Conservation (phyloP, 2,888 invertebrate species). For the Agonopterix heracliana region DNA sequence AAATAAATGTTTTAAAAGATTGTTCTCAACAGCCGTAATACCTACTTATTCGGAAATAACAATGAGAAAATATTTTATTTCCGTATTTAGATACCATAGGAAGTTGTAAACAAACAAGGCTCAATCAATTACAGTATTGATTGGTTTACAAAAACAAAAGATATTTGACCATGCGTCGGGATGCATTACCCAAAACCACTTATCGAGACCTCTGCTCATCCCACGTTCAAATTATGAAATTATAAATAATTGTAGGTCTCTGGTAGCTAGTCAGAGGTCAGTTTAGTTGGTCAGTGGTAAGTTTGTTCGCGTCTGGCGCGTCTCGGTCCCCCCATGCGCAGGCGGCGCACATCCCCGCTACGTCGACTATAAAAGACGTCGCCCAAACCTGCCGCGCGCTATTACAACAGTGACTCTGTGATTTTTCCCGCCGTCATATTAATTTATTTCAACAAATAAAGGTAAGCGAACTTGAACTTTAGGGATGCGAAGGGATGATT, state of each 20-base stretch:
- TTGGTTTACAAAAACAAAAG: slow-evolving; percentile 9
- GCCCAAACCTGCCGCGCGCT: slow-evolving; percentile 69
- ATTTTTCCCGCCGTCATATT: slow-evolving; percentile 67
- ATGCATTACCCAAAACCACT: slow-evolving; percentile 5
- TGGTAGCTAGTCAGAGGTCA: slow-evolving; percentile 24
- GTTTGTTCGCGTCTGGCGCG: slow-evolving; percentile 20
- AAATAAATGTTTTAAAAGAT: no score
- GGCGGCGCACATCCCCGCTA: slow-evolving; percentile 64
- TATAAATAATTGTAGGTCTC: not conserved
- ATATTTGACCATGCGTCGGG: slow-evolving; percentile 3
- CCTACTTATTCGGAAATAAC: not conserved
- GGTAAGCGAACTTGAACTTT: slow-evolving; percentile 58
- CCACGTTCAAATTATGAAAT: not conserved
- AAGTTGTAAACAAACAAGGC: slow-evolving; percentile 24
- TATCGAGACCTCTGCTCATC: slow-evolving; percentile 3
- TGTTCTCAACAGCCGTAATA: no score
- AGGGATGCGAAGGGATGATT: slow-evolving; percentile 20
- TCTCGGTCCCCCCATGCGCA: slow-evolving; percentile 38
- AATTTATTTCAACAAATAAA: slow-evolving; percentile 52
- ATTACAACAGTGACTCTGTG: slow-evolving; percentile 74
- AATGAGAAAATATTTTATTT: slow-evolving; percentile 7
- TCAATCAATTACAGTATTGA: slow-evolving; percentile 18
- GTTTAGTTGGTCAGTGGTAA: slow-evolving; percentile 25
- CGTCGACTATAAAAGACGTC: slow-evolving; percentile 64
- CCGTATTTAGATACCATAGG: slow-evolving; percentile 11